These are phyloP conservation scores for Tromatobia lineatoria DNA, from an alignment of 2,888 invertebrate species.

Conservation along the genomic window DNA sequence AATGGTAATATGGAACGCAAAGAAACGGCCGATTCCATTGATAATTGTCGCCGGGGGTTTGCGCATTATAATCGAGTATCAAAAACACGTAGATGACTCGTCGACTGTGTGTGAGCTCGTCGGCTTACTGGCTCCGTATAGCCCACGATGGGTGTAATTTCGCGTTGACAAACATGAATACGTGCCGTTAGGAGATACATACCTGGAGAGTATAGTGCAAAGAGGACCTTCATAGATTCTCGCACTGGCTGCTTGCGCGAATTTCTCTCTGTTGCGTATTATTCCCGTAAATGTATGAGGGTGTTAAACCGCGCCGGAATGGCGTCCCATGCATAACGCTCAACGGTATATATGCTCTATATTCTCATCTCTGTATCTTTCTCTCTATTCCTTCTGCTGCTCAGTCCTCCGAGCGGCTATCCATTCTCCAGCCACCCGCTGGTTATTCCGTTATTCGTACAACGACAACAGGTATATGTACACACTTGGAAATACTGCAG, in stretches of 20 bases:
- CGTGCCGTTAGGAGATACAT: constrained; percentile 53
- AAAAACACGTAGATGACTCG: constrained; percentile 77
- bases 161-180: constrained; percentile 71
- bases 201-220: constrained; percentile 28
- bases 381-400: constrained; percentile 5
- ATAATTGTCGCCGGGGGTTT: constrained; percentile 28
- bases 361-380: constrained; percentile 65
- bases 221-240: constrained; percentile 51
- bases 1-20: too few relatives aligned
- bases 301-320: constrained; percentile 79
- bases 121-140: not conserved
- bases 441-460: constrained; percentile 29
- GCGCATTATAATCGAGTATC: constrained; percentile 79
- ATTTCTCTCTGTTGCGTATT: constrained; percentile 50
- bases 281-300: constrained; percentile 67
- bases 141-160: constrained; percentile 72
- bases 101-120: not conserved
- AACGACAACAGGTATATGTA: constrained; percentile 30
- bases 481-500: not conserved
- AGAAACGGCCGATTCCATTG: too few relatives aligned
- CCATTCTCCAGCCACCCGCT: constrained; percentile 1
- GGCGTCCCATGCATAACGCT: constrained; percentile 79
- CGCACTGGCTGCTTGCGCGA: constrained; percentile 41
- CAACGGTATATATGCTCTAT: constrained; percentile 30
- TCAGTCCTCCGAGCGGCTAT: constrained; percentile 30